Conservation (phyloP, 2,888 invertebrate species). For the Euspilapteryx auroguttella region DNA sequence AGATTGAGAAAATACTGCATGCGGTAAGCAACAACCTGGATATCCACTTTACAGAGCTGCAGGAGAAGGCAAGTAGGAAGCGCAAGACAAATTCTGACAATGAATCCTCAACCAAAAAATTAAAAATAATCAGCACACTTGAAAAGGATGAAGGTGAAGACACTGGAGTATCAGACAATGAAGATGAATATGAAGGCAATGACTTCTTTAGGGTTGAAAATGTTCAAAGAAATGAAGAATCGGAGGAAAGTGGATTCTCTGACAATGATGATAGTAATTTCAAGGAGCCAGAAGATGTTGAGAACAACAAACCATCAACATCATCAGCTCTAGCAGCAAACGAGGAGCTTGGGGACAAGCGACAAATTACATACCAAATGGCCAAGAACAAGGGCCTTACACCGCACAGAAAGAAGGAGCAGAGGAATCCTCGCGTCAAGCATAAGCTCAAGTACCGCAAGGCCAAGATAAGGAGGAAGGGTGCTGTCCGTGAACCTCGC, state of each 20-base stretch:
- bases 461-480: constrained; percentile 90
- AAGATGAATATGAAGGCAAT: constrained; percentile 39
- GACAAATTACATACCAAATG: constrained; percentile 91
- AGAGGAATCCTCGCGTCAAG: constrained; percentile 93
- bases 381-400: constrained; percentile 95
- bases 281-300: constrained; percentile 22
- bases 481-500: constrained; percentile 84
- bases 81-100: constrained; percentile 22
- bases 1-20: constrained; percentile 66
- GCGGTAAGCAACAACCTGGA: constrained; percentile 47
- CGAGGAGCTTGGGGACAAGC: constrained; percentile 59
- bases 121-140: constrained; percentile 35
- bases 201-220: constrained; percentile 22
- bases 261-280: constrained; percentile 29
- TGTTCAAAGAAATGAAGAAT: constrained; percentile 23
- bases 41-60: constrained; percentile 19
- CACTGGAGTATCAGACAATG: constrained; percentile 43
- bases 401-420: constrained; percentile 88
- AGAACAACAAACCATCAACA: constrained; percentile 27
- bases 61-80: constrained; percentile 19
- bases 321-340: constrained; percentile 19
- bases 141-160: constrained; percentile 45
- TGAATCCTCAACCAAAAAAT: constrained; percentile 29
- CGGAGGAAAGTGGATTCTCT: constrained; percentile 46
- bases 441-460: constrained; percentile 91